Conservation (phyloP, 2,888 invertebrate species). For the Diloba caeruleocephala region DNA sequence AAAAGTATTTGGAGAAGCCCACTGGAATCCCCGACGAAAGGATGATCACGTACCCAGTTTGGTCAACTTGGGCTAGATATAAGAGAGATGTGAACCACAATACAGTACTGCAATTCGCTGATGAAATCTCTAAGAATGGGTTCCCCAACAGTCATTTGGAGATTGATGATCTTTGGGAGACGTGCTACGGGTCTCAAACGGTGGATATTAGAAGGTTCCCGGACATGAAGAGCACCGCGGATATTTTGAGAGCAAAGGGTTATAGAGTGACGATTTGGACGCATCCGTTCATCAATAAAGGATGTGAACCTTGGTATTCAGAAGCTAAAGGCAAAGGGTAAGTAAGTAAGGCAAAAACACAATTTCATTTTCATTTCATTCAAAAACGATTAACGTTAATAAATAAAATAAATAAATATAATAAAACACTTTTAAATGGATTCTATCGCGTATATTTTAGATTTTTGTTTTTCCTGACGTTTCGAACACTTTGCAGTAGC, state of each 20-base stretch:
- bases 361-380: no score
- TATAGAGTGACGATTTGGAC: conserved; percentile 90
- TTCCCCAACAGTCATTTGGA: conserved; percentile 89
- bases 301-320: conserved; percentile 86
- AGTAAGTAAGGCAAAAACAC: conserved; percentile 36
- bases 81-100: conserved; percentile 86
- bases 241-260: conserved; percentile 76
- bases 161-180: conserved; percentile 91
- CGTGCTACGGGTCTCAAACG: conserved; percentile 90
- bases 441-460: no score
- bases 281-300: conserved; percentile 90
- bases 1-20: conserved; percentile 90
- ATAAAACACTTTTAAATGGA: no score
- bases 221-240: conserved; percentile 84
- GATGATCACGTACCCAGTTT: conserved; percentile 90
- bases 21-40: conserved; percentile 86
- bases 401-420: no score
- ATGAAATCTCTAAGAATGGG: conserved; percentile 82
- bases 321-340: conserved; percentile 81
- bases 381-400: no score
- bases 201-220: conserved; percentile 87
- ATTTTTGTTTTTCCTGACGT: no score
- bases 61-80: conserved; percentile 91
- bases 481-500: no score
- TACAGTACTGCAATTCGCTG: conserved; percentile 83